A percentile compares a stretch with the other conserved stretches of the same genome.
phyloP scores from a whole-genome alignment of 2,113 vertebrate genomes.

The Embiotoca jacksoni region DNA sequence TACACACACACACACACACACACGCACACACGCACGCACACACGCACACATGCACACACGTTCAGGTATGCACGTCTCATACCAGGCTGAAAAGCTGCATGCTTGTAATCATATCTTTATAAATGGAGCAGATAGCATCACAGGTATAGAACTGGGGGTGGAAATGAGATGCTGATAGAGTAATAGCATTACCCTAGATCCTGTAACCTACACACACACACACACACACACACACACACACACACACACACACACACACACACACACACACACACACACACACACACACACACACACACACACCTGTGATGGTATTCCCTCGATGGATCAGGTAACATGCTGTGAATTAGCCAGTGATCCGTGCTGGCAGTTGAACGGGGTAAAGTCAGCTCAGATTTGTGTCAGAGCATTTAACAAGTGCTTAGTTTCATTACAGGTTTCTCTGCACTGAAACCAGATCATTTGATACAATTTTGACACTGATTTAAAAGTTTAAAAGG shows the following conservation, averaged over 20 bases:
- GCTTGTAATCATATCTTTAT: conserved; percentile 64
- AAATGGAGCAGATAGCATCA: conserved; percentile 69
- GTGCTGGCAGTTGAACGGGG: conserved; percentile 59
- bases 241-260: conserved; percentile 31
- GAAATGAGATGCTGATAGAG: conserved; percentile 68
- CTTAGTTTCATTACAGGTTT: conserved; percentile 28
- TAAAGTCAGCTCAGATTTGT: conserved; percentile 62
- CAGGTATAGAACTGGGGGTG: conserved; percentile 49
- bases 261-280: conserved; percentile 33
- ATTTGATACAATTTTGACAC: neutral
- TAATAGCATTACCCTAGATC: conserved; percentile 62
- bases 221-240: conserved; percentile 42
- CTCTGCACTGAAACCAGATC: conserved; percentile 12
- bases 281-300: conserved; percentile 43
- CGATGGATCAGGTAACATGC: conserved; percentile 73
- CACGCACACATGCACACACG: neutral
- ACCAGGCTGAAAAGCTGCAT: conserved; percentile 29
- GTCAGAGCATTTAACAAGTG: conserved; percentile 60
- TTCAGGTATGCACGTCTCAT: conserved; percentile 14
- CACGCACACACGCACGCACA: neutral
- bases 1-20: neutral
- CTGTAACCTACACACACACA: conserved; percentile 26
- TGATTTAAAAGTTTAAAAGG: conserved; percentile 2
- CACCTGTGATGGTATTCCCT: conserved; percentile 63
- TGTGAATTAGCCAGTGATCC: conserved; percentile 70